Evolutionary conservation across 1,140 invertebrate species (phyloP), one percentile per base, ranked within the genome.

Genomic region (Ladona fulva): DNA sequence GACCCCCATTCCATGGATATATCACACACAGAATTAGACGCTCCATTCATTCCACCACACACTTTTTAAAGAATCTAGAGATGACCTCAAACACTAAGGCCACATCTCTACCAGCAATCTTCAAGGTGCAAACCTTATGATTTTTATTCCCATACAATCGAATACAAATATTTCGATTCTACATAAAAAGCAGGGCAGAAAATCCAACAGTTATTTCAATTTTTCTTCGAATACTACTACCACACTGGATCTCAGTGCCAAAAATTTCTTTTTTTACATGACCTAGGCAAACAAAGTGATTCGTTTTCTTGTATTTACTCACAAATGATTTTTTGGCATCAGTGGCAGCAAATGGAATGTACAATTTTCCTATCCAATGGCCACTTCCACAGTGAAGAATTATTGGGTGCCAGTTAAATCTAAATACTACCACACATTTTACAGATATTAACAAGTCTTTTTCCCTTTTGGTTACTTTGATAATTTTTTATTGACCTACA

Each of bases 381-480:
- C 16, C 74, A 75, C 24, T 24, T 73, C 74, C 12, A 75, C 19
- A n/a, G 25, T 42, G 42, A 29, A 76, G 25, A 75, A 75, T 14
- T 76, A 76, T 37, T 25, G 25, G 75, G 75, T 76, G 75, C 75
- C 75, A 37, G 42, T 25, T 75, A 76, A n/a, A 37, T 14, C 75
- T 76, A 76, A 14, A 75, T 10, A 29, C 25, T 76, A 42, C 75
- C 75, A 37, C 75, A 76, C 25, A 37, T 76, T 76, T 76, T 76
- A 25, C 29, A 76, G 25, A 76, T 76, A 76, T 76, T 76, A 76
- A 76, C 75, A 76, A 76, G 75, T 76, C 75, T 76, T 76, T 76
- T 76, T 76, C 25, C 75, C n/a, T 25, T 76, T 22, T 24, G 75
- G 25, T 74, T 25, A 25, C 24, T 12, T n/a, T 25, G 19, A 74